Conservation (phyloP, 2,113 vertebrate species). For the Prochilodus magdalenae region DNA sequence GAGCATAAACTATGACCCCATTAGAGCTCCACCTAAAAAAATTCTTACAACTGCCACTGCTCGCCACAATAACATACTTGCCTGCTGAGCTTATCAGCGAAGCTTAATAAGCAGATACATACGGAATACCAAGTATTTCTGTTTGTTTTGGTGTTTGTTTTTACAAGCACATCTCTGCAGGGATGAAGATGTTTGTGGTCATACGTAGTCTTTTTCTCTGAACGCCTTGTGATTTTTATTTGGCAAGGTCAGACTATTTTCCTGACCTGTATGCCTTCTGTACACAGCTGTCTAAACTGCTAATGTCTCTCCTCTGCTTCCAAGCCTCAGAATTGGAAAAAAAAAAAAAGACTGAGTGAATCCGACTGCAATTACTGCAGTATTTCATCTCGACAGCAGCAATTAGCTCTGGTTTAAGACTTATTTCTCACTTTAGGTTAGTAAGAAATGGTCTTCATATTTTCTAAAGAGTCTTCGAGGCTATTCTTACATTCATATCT, state of each 20-base stretch:
- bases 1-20: no score
- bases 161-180: constrained; percentile 17
- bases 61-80: no score
- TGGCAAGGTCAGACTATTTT: constrained; percentile 24
- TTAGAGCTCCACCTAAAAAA: no score
- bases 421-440: neutral
- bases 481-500: neutral
- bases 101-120: no score
- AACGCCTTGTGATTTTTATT: constrained; percentile 21
- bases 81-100: no score
- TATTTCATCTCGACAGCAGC: constrained; percentile 15
- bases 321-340: constrained; percentile 11
- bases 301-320: neutral
- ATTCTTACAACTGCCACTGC: no score
- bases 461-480: neutral
- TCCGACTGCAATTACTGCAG: constrained; percentile 10
- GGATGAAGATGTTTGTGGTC: neutral
- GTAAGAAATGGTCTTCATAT: neutral
- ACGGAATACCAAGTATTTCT: no score
- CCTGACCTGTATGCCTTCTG: constrained; percentile 25
- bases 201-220: neutral
- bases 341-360: neutral
- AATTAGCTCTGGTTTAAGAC: neutral
- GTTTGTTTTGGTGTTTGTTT: no score
- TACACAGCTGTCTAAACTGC: neutral